phyloP scores from a whole-genome alignment of 2,797 vertebrate genomes.

The Leptatherina wallacei region DNA sequence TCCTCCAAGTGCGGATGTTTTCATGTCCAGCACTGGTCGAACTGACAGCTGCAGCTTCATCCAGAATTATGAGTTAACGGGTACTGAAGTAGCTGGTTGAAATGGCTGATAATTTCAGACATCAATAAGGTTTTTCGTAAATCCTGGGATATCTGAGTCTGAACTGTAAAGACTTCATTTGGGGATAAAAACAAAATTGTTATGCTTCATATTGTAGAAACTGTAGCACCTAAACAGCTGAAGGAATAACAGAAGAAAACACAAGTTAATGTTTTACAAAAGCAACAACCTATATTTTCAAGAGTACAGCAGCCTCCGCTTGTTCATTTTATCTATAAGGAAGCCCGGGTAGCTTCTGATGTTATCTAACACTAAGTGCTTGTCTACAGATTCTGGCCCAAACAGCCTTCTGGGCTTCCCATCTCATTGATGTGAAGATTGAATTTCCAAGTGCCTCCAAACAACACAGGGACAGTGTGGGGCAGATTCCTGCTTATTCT shows the following conservation, averaged over 20 bases:
- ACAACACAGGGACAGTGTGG: conserved; percentile 18
- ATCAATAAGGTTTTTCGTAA: not conserved
- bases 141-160: not conserved
- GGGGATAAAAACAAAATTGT: not conserved
- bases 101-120: not conserved
- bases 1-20: not conserved
- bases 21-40: conserved; percentile 1
- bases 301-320: conserved; percentile 9
- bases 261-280: not conserved
- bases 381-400: conserved; percentile 28
- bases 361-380: conserved; percentile 50
- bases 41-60: conserved; percentile 3
- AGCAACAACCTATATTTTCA: not conserved
- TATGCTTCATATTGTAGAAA: not conserved
- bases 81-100: not conserved
- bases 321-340: conserved; percentile 16
- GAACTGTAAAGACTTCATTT: not conserved
- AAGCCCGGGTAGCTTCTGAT: conserved; percentile 30
- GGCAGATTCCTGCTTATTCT: conserved; percentile 19
- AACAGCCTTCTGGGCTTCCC: conserved; percentile 19
- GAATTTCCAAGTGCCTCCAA: conserved; percentile 42
- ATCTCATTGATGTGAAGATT: conserved; percentile 46
- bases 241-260: not conserved
- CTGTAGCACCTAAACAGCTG: not conserved
- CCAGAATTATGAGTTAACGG: conserved; percentile 7